phyloP scores from a whole-genome alignment of 92 coral and sea anemone species.

The Zoanthus sansibaricus region DNA sequence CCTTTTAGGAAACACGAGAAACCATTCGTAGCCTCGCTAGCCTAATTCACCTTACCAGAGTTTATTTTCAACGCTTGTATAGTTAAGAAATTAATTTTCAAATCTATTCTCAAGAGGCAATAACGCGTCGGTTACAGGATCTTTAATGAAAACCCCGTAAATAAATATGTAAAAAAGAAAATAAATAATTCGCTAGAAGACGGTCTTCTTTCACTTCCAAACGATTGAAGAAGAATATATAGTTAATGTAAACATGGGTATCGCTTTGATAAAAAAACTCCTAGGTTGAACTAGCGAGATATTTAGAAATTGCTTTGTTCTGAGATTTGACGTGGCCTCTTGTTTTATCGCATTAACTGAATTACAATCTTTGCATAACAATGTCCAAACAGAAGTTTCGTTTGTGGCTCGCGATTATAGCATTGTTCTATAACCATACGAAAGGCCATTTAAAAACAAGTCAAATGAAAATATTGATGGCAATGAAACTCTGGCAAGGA shows the following conservation, averaged over 20 bases:
- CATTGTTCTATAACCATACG: constrained; percentile 77
- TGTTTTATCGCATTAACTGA: constrained; percentile 99
- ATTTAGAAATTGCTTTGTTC: constrained; percentile 98
- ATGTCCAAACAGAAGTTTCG: constrained; percentile 87
- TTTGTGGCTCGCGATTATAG: constrained; percentile 93
- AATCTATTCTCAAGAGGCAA: constrained; percentile 36
- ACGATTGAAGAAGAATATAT: constrained; percentile 38
- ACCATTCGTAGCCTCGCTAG: constrained; percentile 23
- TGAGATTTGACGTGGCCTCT: constrained; percentile 90
- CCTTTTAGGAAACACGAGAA: constrained; percentile 3
- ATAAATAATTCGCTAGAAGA: constrained; percentile 70
- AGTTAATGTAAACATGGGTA: constrained; percentile 78
- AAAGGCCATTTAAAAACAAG: constrained; percentile 63
- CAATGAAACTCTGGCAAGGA: constrained; percentile 44
- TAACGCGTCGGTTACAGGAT: constrained; percentile 41
- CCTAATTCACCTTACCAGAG: not conserved
- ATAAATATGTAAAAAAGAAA: constrained; percentile 82
- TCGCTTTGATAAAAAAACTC: constrained; percentile 64
- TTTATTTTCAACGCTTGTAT: not conserved
- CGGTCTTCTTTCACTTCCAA: constrained; percentile 51
- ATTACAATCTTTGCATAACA: constrained; percentile 99
- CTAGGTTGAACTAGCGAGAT: constrained; percentile 70
- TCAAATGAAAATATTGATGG: constrained; percentile 54
- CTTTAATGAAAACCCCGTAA: constrained; percentile 70
- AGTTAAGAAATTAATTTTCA: constrained; percentile 1